Conservation (phyloP, 1,140 invertebrate genomes). For the Bursaphelenchus mucronatus region DNA sequence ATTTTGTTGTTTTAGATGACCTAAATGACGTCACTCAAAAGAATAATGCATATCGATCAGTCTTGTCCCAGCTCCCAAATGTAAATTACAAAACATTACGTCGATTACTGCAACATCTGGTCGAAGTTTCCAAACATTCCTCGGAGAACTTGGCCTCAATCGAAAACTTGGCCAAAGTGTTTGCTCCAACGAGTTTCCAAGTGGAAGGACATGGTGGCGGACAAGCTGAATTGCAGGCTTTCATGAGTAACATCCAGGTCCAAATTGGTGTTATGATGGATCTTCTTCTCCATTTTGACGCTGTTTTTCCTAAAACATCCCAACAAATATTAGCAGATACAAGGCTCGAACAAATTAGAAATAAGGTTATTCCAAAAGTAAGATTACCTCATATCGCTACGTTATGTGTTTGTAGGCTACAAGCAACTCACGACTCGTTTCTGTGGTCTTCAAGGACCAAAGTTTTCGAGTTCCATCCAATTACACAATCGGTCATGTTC, state of each 20-base stretch:
- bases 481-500: constrained; percentile 14
- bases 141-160: constrained; percentile 49
- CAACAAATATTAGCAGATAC: constrained; percentile 34
- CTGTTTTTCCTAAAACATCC: constrained; percentile 32
- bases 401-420: constrained; percentile 20
- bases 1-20: constrained; percentile 12
- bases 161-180: constrained; percentile 54
- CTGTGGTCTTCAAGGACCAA: constrained; percentile 50
- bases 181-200: constrained; percentile 45
- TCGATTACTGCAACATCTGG: constrained; percentile 44
- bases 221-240: not conserved
- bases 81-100: constrained; percentile 45
- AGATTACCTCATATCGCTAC: constrained; percentile 1
- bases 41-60: constrained; percentile 26
- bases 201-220: constrained; percentile 19
- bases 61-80: constrained; percentile 34
- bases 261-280: constrained; percentile 36
- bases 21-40: constrained; percentile 22
- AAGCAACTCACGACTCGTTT: constrained; percentile 51
- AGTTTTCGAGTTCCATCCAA: constrained; percentile 45
- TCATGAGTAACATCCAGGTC: constrained; percentile 5
- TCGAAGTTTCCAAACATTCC: constrained; percentile 34
- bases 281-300: constrained; percentile 29
- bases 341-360: constrained; percentile 35
- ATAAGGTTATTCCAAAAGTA: constrained; percentile 34